Conservation (phyloP, 2,888 invertebrate species). For the Protonemura montana region DNA sequence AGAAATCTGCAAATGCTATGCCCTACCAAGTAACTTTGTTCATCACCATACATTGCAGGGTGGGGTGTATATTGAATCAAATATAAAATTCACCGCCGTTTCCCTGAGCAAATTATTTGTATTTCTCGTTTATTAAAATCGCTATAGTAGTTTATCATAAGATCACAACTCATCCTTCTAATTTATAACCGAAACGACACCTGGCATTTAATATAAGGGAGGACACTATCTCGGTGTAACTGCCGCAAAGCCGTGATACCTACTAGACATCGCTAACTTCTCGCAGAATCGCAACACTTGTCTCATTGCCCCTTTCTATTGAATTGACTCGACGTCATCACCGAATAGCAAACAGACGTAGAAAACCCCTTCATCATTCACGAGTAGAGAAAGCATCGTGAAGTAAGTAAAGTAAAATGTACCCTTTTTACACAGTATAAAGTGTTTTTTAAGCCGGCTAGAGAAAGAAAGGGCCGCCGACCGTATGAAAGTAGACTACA, state of each 20-base stretch:
- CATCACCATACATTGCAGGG: not conserved
- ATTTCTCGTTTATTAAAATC: too few species aligned
- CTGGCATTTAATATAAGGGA: not conserved
- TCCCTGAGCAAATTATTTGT: constrained; percentile 7
- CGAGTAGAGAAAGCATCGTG: not conserved
- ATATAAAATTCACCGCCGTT: not conserved
- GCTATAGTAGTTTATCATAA: not conserved
- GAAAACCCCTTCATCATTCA: not conserved
- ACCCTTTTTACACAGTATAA: not conserved
- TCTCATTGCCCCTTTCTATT: not conserved
- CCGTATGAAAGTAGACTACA: not conserved
- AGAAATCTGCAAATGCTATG: not conserved
- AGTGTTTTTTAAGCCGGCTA: not conserved
- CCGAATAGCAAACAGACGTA: not conserved
- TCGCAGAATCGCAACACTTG: not conserved
- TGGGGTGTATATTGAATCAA: not conserved
- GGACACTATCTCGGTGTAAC: not conserved
- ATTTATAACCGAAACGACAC: not conserved
- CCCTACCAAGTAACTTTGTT: not conserved
- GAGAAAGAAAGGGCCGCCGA: not conserved
- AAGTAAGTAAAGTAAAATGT: not conserved
- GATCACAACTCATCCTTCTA: not conserved
- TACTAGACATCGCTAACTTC: not conserved
- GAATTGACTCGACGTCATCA: constrained; percentile 1
- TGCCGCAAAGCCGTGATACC: not conserved